Evolutionary conservation across 2,113 vertebrate genomes (phyloP), one percentile per base, ranked within the genome.

Genomic region (Dermatemys mawii): DNA sequence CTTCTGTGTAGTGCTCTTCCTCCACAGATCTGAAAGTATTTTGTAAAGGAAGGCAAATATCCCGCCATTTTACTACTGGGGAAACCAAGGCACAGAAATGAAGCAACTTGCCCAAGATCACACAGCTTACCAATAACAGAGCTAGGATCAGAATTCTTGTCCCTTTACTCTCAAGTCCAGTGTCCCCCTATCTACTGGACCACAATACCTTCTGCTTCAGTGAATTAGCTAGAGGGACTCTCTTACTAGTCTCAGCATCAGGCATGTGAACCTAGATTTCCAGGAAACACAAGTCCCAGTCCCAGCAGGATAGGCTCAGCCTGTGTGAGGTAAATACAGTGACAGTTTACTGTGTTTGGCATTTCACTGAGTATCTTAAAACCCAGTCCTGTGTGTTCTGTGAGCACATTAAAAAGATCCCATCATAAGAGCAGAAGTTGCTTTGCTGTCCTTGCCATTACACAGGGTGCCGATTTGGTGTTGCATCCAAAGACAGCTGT

Each of bases 141-240:
- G 22, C 86, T 87, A 91, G 92, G 78, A 91, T 46, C 82, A 88
- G 0, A 19, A 48, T 76, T 54, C 2, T 4, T 50, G 50, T 82
- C 89, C 89, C 81, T 94, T 8, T 55, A 81, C 87, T 92, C 89
- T 85, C 92, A 93, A 93, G 91, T 90, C 82, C 84, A 87, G 54
- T 81, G 90, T 79, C 87, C 17, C 60, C 17, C 48, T 49, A 0
- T 26, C 76, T 73, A 87, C 55, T n/a, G 54, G 35, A 22, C 38
- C 24, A 12, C 6, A 75, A 24, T 44, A 19, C 24, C 70, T 75
- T 22, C 13, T 11, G 81, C 87, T 70, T 83, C 75, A 80, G 70
- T 67, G 81, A 83, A 87, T 6, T 21, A 79, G 91, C 21, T 26
- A 75, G 70, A 78, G 9, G 51, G 44, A 8, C 60, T 46, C 85